Evolutionary conservation across 2,797 vertebrate species (phyloP), one percentile per base, ranked within the genome.

Genomic region (Dendrocincla tyrannina): DNA sequence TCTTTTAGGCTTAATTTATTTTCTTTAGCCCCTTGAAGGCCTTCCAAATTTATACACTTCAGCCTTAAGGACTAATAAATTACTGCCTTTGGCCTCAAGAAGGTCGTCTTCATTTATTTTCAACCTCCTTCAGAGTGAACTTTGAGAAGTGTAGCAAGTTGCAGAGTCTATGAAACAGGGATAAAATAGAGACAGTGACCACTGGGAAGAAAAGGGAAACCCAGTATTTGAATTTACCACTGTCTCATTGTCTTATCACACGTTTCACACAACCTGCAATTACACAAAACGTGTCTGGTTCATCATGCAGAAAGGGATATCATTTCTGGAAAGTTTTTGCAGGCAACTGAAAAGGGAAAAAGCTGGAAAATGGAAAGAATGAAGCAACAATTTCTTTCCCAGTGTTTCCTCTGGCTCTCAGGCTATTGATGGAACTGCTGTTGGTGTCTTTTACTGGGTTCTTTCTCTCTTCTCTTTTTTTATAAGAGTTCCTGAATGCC

Each of bases 1-100:
- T 94, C 91, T 96, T 84, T 97, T 88, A 91, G 91, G 82, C 97
- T 97, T 98, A 97, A 98, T 98, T 98, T 97, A 97, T 98, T 97
- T 97, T 95, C 90, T 94, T 97, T 96, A 96, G 94, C 85, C 86
- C 92, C 84, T 94, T 0, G 67, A 96, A 97, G 96, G 93, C 66
- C 94, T 96, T 83, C 70, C 93, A 95, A 91, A 96, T 97, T 97
- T 96, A 97, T 98, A 95, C 80, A 91, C 85, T 75, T 85, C 93
- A 91, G 78, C 67, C 78, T 68, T 76, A 63, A 90, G 92, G 96
- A 95, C 95, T 97, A 98, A 97, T 97, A 97, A 97, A 97, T 97
- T 97, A 95, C 96, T 97, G 96, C 95, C 93, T 95, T 96, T 67
- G 32, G 95, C 67, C 92, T 89, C 85, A 94, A 76, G 95, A 97